A percentile compares a stretch with the other conserved stretches of the same genome.
Conservation (phyloP, 2,888 invertebrate genomes). For the Thecophora atra region DNA sequence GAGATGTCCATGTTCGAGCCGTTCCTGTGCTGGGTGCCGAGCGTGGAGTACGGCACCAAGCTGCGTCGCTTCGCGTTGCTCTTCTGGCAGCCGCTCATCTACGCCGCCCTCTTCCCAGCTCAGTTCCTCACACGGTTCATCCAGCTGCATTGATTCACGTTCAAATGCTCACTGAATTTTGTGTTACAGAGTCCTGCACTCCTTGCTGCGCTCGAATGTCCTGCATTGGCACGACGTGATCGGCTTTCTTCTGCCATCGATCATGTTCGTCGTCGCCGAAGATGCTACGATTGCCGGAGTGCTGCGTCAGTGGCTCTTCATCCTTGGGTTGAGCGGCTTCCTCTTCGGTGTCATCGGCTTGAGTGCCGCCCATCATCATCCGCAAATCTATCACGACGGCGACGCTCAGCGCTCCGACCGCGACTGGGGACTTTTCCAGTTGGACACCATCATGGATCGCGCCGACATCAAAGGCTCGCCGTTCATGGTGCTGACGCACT, state of each 20-base stretch:
- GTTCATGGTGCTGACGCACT: conserved; percentile 75
- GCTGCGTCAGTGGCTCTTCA: conserved; percentile 68
- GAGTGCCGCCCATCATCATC: conserved; percentile 81
- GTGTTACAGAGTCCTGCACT: conserved; percentile 47
- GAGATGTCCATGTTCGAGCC: conserved; percentile 77
- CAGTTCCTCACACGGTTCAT: conserved; percentile 44
- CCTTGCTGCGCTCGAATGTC: conserved; percentile 48
- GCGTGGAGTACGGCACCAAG: conserved; percentile 66
- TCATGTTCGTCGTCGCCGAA: conserved; percentile 60
- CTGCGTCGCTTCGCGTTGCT: conserved; percentile 68
- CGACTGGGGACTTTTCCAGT: conserved; percentile 81
- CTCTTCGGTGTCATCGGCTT: conserved; percentile 72
- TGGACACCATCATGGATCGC: conserved; percentile 78
- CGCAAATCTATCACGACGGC: conserved; percentile 79
- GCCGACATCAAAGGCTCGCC: conserved; percentile 73
- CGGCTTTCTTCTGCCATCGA: conserved; percentile 62
- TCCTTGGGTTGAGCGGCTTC: conserved; percentile 69
- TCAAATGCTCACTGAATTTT: neutral
- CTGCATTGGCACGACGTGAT: conserved; percentile 63
- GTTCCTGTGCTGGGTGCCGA: conserved; percentile 73
- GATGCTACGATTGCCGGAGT: conserved; percentile 45
- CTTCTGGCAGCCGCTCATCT: conserved; percentile 66
- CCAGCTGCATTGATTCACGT: neutral
- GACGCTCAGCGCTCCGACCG: conserved; percentile 68
- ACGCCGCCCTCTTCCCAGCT: conserved; percentile 43